Conservation (phyloP, 1,140 invertebrate genomes). For the Leptoteleia sp. region DNA sequence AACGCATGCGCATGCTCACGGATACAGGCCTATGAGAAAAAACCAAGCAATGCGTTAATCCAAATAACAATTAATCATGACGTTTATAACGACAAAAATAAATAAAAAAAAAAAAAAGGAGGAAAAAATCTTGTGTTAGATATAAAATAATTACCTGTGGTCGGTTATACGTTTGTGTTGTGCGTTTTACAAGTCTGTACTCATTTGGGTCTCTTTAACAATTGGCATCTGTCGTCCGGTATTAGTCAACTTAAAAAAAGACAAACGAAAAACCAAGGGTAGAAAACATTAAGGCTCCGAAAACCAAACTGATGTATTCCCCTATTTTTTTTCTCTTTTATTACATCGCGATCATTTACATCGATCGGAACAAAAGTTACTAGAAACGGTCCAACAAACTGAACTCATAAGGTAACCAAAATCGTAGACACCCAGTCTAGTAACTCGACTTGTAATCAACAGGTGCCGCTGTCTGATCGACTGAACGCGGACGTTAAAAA, state of each 20-base stretch:
- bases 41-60: slow-evolving; percentile 48
- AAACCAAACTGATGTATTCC: slow-evolving; percentile 57
- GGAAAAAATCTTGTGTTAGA: slow-evolving; percentile 61
- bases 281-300: slow-evolving; percentile 68
- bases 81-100: slow-evolving; percentile 37
- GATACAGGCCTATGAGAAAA: slow-evolving; percentile 52
- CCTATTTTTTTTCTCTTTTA: slow-evolving; percentile 33
- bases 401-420: slow-evolving; percentile 6
- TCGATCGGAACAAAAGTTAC: not conserved
- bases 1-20: slow-evolving; percentile 59
- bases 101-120: too few relatives aligned
- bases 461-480: slow-evolving; percentile 6
- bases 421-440: slow-evolving; percentile 45
- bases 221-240: slow-evolving; percentile 80
- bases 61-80: slow-evolving; percentile 12
- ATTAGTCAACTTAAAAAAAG: slow-evolving; percentile 82
- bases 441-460: slow-evolving; percentile 49
- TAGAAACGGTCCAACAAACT: not conserved
- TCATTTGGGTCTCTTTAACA: slow-evolving; percentile 80
- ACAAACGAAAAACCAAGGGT: slow-evolving; percentile 79
- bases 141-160: slow-evolving; percentile 76
- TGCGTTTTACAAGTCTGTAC: slow-evolving; percentile 81
- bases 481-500: slow-evolving; percentile 4
- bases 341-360: too few relatives aligned
- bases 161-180: slow-evolving; percentile 79